Evolutionary conservation across 30 jellyfish, hydroid and myxozoan genomes (phyloP), one percentile per base, ranked within the genome.

Genomic region (Mastigias papua): DNA sequence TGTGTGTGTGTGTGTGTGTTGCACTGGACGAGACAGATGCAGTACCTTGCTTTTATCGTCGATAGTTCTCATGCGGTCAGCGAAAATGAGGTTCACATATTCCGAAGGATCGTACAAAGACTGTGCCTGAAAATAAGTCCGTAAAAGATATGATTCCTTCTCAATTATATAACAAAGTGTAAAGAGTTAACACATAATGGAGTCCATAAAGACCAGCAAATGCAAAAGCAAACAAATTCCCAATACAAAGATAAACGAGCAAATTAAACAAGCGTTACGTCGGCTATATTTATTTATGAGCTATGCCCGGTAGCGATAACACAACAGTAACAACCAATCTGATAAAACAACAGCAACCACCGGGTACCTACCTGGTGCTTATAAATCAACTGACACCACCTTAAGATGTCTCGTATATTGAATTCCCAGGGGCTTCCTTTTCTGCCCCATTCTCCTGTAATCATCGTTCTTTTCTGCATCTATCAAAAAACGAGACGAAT

Each of bases 361-460:
- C 7, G 54, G 7, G 54, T 4, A 42, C 13, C 17, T 54, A 81
- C 94, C 93, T 81, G 88, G 51, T 81, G 58, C 49, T 71, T 30
- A 48, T 13, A n/a, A 34, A 82, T 74, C 67, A 94, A 80, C 61
- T 94, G 97, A 81, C 97, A 94, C 99, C 99, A 94, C 20, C 99
- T 77, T 73, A 86, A 32, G 21, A 94, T 50, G 60, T 94, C 99
- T 30, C 99, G 66, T 25, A 94, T 89, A 71, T 94, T 94, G 89
- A 94, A 94, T 69, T 94, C 99, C 99, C 99, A 94, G 31, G 99
- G 99, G 69, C 96, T 72, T 34, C 99, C 99, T 70, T 65, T 86
- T 86, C 74, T 66, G 23, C 97, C 99, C 97, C 94, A 89, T 15
- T 68, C 84, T 2, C 96, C 87, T 10, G 72, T 83, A 5, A 54